Evolutionary conservation across 30 jellyfish, hydroid and myxozoan genomes (phyloP), one percentile per base, ranked within the genome.

Genomic region (Turritopsis rubra): DNA sequence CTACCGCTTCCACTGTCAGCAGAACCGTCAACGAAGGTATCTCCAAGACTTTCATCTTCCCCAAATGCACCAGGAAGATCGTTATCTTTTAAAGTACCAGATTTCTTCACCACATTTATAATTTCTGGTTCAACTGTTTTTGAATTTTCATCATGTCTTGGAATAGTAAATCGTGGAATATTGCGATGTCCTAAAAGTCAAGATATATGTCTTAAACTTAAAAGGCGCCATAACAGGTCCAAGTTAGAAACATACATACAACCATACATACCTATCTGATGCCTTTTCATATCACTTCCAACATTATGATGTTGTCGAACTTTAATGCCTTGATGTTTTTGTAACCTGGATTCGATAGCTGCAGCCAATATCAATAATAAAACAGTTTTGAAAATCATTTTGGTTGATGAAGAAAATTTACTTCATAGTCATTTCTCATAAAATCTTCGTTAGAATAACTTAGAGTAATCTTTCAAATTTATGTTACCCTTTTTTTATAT

Each of bases 51-150:
- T 22, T 93, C 94, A 70, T 93, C 99, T 41, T 89, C 97, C 8
- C 99, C 99, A 82, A 84, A 93, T 31, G 96, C 99, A 23, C 99
- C 99, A 18, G 99, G 99, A 16, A 93, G 85, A 41, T 83, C 93
- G 4, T 95, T 90, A 9, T 92, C 99, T 75, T 89, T 81, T 21
- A 93, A 80, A 9, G 72, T 72, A 54, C 88, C 99, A 28, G 81
- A 71, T 78, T 93, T 93, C 85, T 68, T 86, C 85, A 88, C 91
- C 18, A 93, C 89, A 72, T 83, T 93, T 81, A 93, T 93, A 18
- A 82, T 89, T 52, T 93, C 99, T 0, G 99, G 99, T 26, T 76
- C 52, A 54, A 23, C 28, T 24, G 54, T 76, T 28, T 27, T 19
- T 28, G 84, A 52, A 4, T 74, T 21, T 52, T 76, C 84, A 76